Evolutionary conservation across 1,140 invertebrate genomes (phyloP), one percentile per base, ranked within the genome.

Genomic region (Cydia pomonella): DNA sequence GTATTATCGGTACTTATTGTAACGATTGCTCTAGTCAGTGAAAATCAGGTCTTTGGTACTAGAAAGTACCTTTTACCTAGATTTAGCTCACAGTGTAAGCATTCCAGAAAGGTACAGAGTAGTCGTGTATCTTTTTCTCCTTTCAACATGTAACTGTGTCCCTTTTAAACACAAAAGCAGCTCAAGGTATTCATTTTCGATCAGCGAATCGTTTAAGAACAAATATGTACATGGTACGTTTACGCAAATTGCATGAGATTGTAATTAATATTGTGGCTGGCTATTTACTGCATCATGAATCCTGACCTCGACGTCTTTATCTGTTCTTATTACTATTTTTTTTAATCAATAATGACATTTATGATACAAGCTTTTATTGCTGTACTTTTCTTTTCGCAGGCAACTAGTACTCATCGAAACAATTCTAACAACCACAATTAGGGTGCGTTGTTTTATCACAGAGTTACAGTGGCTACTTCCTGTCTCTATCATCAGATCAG

Each of bases 181-280:
- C 38, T 72, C 18, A 33, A 29, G 21, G 23, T 7, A 29, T 29
- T 66, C 25, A 13, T 27, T 66, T 27, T 27, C 25, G n/a, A 33
- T 66, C 13, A 66, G 64, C 23, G 38, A n/a, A 29, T 38, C 64
- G 25, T 27, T 66, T 29, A 29, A 66, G 25, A 13, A 59, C 53
- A 59, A 59, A 3, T 21, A 50, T 50, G 3, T n/a, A n/a, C n/a
- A n/a, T n/a, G n/a, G n/a, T 59, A 59, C 16, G 18, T 59, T 1
- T 9, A 59, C 13, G 12, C 13, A 50, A 50, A 59, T 59, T 23
- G 53, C 53, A 9, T 21, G 53, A 23, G 18, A 59, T 23, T 59
- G 18, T 59, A 18, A n/a, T 59, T 47, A 1, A 47, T 47, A 16
- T 9, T 21, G 53, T 59, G 53, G 5, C 4, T 21, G 2, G 18